Evolutionary conservation across 2,888 invertebrate species (phyloP), one percentile per base, ranked within the genome.

Genomic region (Drosophila recens): DNA sequence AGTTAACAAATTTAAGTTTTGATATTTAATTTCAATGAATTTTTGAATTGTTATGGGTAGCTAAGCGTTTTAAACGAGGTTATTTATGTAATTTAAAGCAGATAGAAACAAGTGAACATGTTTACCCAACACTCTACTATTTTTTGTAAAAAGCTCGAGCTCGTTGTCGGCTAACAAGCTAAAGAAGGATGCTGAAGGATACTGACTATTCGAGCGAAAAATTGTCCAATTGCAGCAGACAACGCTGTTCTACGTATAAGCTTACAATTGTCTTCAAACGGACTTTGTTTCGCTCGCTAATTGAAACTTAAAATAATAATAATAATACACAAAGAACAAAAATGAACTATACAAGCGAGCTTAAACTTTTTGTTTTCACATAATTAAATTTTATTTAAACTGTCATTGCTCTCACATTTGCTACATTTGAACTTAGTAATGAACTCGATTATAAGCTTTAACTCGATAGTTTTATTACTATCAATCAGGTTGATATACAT

Each of bases 141-240:
- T 3, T 34, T 20, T 51, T 36, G 4, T 20, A 51, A 36, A 13
- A 51, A 36, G 51, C 51, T 36, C 3, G n/a, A 27, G 10, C 20
- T 45, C 0, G 10, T 38, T 36, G 52, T 23, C 38, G 2, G 10
- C 52, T 52, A 38, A 38, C 52, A 10, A 36, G 36, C 36, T 13
- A 38, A 8, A 10, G 5, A 23, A 52, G 52, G n/a, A n/a, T n/a
- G n/a, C n/a, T n/a, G n/a, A n/a, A n/a, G n/a, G 38, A 23, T 52
- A 23, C n/a, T 52, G 23, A 38, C n/a, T 23, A 52, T 23, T 52
- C 9, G 23, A 23, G 51, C n/a, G 51, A 52, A 23, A 36, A 52
- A 9, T n/a, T 9, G n/a, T 23, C 36, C n/a, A 36, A n/a, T 36
- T 36, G 13, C 34, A 9, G 20, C 36, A 23, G 51, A 36, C 36